Base-by-base conservation (phyloP, 1,140 invertebrate genomes). In the Rhizoglyphus robini region DNA sequence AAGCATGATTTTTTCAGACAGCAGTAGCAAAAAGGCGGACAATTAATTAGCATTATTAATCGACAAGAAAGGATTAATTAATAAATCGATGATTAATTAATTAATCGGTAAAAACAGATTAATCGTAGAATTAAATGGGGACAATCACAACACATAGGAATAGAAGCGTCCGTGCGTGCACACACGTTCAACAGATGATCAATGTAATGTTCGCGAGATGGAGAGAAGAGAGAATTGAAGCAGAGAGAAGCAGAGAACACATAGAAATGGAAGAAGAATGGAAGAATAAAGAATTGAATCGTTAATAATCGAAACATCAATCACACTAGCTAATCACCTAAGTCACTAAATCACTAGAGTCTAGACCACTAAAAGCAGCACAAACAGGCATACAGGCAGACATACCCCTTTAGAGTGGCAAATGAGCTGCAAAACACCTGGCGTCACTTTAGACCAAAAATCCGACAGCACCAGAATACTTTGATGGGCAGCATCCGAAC, bases 371-470 rank as follows among this genome's bases (percentile, higher is more conserved):
- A 46, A 27, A 4, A 58, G 1, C 2, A 59, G 8, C 2, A n/a
- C 8, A 48, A 25, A 46, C 41, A 63, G 30, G 18, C 34, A 34
- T n/a, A n/a, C n/a, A n/a, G n/a, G n/a, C n/a, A n/a, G n/a, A 76
- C 83, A 81, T 74, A 94, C 88, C 69, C 88, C 83, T 84, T 92
- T 95, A 5, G 91, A 94, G 73, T 93, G 87, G 18, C 89, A 87
- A 8, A 98, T 83, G 29, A 99, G 78, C 76, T 97, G 90, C 34
- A 99, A 76, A 67, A 99, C 86, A 62, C 87, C 88, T 0, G 93
- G 95, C 23, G 95, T 97, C 0, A 99, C 87, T 78, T 96, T 92
- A 4, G 87, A 87, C 96, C 96, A 99, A 80, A 99, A 99, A 76
- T 99, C 95, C 79, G 72, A 86, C 83, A 59, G 82, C 78, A 72